Evolutionary conservation across 30 jellyfish, hydroid and myxozoan species (phyloP), one percentile per base, ranked within the genome.

Genomic region (Aurelia coerulea): DNA sequence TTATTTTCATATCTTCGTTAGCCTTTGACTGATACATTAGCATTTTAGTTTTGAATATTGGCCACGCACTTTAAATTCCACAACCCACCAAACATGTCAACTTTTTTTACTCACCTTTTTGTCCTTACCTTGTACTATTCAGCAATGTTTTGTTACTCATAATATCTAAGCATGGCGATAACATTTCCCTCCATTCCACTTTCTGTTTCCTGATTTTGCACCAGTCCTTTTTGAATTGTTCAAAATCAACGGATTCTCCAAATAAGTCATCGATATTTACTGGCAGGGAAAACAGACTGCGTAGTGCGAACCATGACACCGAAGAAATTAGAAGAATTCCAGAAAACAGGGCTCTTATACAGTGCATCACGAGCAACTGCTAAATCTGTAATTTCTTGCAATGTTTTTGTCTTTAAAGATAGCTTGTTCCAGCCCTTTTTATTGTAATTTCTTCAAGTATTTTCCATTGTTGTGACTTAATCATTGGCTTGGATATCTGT

Each of bases 161-260:
- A 19, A 88, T 84, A 2, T 89, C 95, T 75, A 73, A 68, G 56
- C 99, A 95, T 2, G 97, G 97, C 14, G 88, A 92, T 14, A 95
- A 59, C 84, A 95, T 85, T 76, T 89, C 99, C 68, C 90, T 79
- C 99, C 99, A 95, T 46, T 80, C 87, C 62, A 89, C 34, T 67
- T 85, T 71, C 56, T 90, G 91, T 51, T 94, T 52, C 67, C 97
- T 32, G 15, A 95, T 94, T 64, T 82, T 74, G 76, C 99, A 95
- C 99, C 99, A 95, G 91, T 95, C 99, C 41, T 92, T 89, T 75
- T 90, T 86, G 35, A 95, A 78, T 46, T 85, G 92, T 42, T 89
- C 92, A 58, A 89, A 88, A 63, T 95, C 97, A 11, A 90, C 97
- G 54, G 78, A 83, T 12, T 68, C 85, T 33, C 81, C 88, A 58